Evolutionary conservation across 2,888 invertebrate genomes (phyloP), one percentile per base, ranked within the genome.

Genomic region (Orthosia gracilis): DNA sequence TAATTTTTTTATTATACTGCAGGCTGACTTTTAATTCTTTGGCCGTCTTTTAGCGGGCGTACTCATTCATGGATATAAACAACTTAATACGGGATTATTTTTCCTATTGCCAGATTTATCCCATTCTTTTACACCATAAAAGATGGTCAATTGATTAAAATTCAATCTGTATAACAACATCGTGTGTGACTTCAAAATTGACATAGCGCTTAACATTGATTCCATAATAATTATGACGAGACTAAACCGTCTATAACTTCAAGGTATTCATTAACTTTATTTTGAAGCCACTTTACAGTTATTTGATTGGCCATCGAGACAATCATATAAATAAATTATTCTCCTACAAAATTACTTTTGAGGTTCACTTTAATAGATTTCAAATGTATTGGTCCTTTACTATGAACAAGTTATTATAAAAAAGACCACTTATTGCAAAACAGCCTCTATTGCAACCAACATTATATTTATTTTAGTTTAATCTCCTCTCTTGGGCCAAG

Each of bases 321-420:
- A 76, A 76, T 66, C n/a, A 65, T 69, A 23, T 63, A 49, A 72
- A 82, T 67, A 71, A 82, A 85, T 58, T 63, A 71, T 72, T 74
- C 45, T 59, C 58, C 69, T 68, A 82, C n/a, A 73, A 80, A 77
- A 70, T 71, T 54, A 59, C 59, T 21, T 73, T 64, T 62, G 72
- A 59, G 67, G 62, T 86, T 73, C 64, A 49, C 2, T 73, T 76
- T 31, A 69, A 76, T 77, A 81, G 61, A 76, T 76, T 78, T 78
- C 68, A 83, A 81, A 76, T 70, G 71, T 26, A 72, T 87, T 86
- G 87, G 86, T 87, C 87, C 84, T 74, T 81, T 82, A 79, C 84
- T 76, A 74, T 82, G 74, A 83, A 84, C 69, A 72, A 76, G 65
- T 76, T 76, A 70, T 77, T 80, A 76, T 77, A 68, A 57, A 72